These are phyloP conservation scores for Aphidius ervi DNA, from an alignment of 1,140 invertebrate genomes.

Conservation along the genomic window DNA sequence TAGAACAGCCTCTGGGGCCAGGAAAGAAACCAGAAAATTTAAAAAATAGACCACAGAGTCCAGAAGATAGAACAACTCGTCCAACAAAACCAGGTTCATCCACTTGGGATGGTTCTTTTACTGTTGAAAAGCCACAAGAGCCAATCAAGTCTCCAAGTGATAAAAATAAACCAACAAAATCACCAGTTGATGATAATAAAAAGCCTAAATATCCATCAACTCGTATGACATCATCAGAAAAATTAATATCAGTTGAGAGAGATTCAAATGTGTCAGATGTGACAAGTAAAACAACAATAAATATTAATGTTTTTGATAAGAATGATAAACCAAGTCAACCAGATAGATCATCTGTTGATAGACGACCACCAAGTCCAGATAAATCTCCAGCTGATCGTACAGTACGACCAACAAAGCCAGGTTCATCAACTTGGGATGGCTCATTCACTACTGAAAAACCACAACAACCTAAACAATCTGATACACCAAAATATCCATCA, in stretches of 20 bases:
- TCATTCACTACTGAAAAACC: slow-evolving; percentile 17
- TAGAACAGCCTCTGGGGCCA: slow-evolving; percentile 1
- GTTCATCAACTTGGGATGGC: slow-evolving; percentile 25
- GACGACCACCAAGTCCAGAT: slow-evolving; percentile 16
- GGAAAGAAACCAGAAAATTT: slow-evolving; percentile 1
- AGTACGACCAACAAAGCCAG: slow-evolving; percentile 12
- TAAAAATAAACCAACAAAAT: slow-evolving; percentile 16
- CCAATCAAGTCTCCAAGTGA: background rate
- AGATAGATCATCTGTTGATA: background rate
- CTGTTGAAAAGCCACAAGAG: slow-evolving; percentile 41
- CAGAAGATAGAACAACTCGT: slow-evolving; percentile 1
- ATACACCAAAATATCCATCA: background rate
- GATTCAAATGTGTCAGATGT: slow-evolving; percentile 26
- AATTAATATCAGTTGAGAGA: slow-evolving; percentile 28
- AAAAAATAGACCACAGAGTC: slow-evolving; percentile 23
- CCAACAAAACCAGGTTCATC: slow-evolving; percentile 46
- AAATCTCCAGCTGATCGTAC: slow-evolving; percentile 14
- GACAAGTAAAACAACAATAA: slow-evolving; percentile 10
- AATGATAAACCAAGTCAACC: background rate
- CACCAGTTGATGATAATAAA: slow-evolving; percentile 9
- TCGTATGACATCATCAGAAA: background rate
- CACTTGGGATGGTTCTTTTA: slow-evolving; percentile 54
- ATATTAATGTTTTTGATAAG: background rate
- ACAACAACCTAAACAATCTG: slow-evolving; percentile 7
- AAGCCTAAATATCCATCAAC: slow-evolving; percentile 1